These are phyloP conservation scores for Sebastes dallii DNA, from an alignment of 2,797 vertebrate species.

Conservation along the genomic window DNA sequence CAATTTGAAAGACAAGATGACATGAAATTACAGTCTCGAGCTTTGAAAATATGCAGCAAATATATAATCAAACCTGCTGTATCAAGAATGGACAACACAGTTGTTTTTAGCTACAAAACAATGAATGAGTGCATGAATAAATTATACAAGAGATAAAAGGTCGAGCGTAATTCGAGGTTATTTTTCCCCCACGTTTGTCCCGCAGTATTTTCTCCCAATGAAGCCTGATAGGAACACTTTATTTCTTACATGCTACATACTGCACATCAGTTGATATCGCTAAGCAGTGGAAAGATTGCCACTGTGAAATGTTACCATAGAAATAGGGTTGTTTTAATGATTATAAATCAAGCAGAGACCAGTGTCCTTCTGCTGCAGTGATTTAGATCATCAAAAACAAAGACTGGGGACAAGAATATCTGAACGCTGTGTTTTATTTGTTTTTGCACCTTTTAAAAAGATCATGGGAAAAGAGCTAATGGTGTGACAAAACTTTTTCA, in stretches of 20 bases:
- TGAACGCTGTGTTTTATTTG: constrained; percentile 8
- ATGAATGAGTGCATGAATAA: constrained; percentile 23
- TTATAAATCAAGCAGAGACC: constrained; percentile 50
- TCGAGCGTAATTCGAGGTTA: constrained; percentile 40
- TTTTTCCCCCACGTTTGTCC: constrained; percentile 23
- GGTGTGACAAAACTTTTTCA: constrained; percentile 20
- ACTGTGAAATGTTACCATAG: constrained; percentile 55
- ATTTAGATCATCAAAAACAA: constrained; percentile 34
- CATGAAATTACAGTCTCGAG: constrained; percentile 31
- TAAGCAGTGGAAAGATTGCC: constrained; percentile 49
- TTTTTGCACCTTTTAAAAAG: not conserved
- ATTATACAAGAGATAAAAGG: constrained; percentile 45
- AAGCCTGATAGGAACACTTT: constrained; percentile 23
- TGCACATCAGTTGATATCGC: constrained; percentile 46
- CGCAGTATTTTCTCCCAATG: constrained; percentile 21
- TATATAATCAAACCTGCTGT: constrained; percentile 28
- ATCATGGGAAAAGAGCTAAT: constrained; percentile 10
- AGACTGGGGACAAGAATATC: not conserved
- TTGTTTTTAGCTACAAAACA: constrained; percentile 21
- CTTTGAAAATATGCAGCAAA: constrained; percentile 40
- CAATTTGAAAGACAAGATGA: constrained; percentile 40
- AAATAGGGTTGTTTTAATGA: constrained; percentile 67
- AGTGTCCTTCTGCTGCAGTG: constrained; percentile 37
- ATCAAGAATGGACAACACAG: constrained; percentile 8
- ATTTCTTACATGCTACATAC: constrained; percentile 39